Percentiles rank a stretch among this genome's conserved stretches.
Evolutionary conservation across 2,113 vertebrate species (phyloP).

Genomic region (Pelusios castaneus): DNA sequence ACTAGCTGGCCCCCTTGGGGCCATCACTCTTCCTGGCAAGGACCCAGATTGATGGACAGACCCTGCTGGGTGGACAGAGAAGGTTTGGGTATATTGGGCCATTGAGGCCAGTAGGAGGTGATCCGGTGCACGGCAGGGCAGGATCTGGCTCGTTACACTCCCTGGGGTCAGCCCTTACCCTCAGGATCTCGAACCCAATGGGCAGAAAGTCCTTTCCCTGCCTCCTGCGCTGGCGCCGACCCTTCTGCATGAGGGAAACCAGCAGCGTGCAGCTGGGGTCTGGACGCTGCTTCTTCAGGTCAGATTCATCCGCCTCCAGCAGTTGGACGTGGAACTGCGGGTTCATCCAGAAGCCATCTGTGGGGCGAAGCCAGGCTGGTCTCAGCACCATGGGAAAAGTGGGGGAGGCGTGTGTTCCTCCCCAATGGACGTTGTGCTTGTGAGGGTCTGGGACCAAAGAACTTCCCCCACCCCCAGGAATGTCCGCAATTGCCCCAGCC

Average conservation of each 20-base stretch:
- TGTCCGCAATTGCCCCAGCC: no score
- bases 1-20: no score
- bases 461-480: neutral
- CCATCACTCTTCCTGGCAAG: no score
- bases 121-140: no score
- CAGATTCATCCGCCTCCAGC: slow-evolving; percentile 49
- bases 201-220: slow-evolving; percentile 66
- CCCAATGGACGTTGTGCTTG: neutral
- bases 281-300: neutral
- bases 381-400: neutral
- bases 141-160: fast-evolving
- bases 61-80: no score
- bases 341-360: slow-evolving; percentile 76
- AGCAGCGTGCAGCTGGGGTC: slow-evolving; percentile 62
- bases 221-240: slow-evolving; percentile 40
- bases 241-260: slow-evolving; percentile 70
- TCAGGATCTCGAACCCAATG: slow-evolving; percentile 68
- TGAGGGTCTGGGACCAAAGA: neutral
- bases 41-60: no score
- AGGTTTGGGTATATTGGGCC: no score
- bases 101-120: neutral
- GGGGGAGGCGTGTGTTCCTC: no score
- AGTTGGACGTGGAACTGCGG: slow-evolving; percentile 71
- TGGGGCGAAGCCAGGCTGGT: neutral
- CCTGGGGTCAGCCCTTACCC: slow-evolving; percentile 41